These are phyloP conservation scores for Cecidostiba fungosa DNA, from an alignment of 2,888 invertebrate species.

Conservation along the genomic window DNA sequence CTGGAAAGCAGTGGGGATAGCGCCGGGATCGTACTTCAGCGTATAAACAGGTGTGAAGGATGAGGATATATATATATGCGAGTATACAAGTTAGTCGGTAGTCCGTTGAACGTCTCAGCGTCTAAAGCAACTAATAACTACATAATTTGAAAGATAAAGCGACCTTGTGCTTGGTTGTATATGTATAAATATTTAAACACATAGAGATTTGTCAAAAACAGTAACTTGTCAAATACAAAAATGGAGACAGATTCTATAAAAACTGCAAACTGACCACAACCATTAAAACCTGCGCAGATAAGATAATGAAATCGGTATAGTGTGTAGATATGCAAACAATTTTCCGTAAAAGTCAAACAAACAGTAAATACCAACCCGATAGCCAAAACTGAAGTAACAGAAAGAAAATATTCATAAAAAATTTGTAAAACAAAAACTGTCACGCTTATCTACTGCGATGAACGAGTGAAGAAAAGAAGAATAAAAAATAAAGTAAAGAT, in stretches of 20 bases:
- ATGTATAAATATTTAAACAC: slow-evolving; percentile 11
- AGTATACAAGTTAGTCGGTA: slow-evolving; percentile 57
- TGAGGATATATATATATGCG: slow-evolving; percentile 49
- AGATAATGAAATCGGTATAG: slow-evolving; percentile 20
- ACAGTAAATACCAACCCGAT: slow-evolving; percentile 24
- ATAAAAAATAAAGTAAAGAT: slow-evolving; percentile 30
- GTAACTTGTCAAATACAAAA: slow-evolving; percentile 39
- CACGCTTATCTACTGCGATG: slow-evolving; percentile 44
- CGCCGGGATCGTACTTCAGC: slow-evolving; percentile 57
- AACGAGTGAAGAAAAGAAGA: slow-evolving; percentile 53
- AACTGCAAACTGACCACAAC: slow-evolving; percentile 54
- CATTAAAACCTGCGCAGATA: slow-evolving; percentile 44
- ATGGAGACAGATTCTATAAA: slow-evolving; percentile 23
- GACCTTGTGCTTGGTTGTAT: slow-evolving; percentile 65
- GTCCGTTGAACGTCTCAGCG: slow-evolving; percentile 55
- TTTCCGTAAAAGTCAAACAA: slow-evolving; percentile 21
- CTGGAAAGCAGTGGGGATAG: slow-evolving; percentile 61
- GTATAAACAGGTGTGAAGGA: slow-evolving; percentile 30
- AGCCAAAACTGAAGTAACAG: not conserved
- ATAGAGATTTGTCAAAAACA: slow-evolving; percentile 50
- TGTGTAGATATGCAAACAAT: slow-evolving; percentile 21
- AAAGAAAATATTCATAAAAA: slow-evolving; percentile 10
- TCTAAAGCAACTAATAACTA: slow-evolving; percentile 63
- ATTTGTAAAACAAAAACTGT: slow-evolving; percentile 22
- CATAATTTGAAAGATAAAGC: slow-evolving; percentile 58